Conservation (phyloP, 2,113 vertebrate genomes). For the Cyprinodon variegatus region DNA sequence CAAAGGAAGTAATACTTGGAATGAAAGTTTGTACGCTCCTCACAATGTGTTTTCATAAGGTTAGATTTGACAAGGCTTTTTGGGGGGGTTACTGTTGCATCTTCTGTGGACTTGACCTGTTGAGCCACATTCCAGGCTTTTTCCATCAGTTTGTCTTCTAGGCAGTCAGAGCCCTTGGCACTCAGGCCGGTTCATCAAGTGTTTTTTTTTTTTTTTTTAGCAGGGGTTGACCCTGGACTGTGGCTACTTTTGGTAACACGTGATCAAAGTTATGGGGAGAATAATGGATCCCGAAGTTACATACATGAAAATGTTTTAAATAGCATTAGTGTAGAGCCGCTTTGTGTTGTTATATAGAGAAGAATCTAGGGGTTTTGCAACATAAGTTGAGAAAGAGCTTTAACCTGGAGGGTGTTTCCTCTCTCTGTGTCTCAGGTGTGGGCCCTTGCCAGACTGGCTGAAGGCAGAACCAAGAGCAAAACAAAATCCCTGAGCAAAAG, state of each 20-base stretch:
- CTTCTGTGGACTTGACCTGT: background rate
- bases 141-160: background rate
- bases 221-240: background rate
- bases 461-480: slow-evolving; percentile 56
- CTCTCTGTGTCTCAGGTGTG: slow-evolving; percentile 61
- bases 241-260: background rate
- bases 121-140: background rate
- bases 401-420: slow-evolving; percentile 17
- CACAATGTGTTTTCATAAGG: no score
- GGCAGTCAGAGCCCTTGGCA: background rate
- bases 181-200: background rate
- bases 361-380: background rate
- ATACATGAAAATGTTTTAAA: background rate
- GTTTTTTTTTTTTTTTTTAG: background rate
- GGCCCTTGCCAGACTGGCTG: slow-evolving; percentile 73
- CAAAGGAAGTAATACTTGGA: background rate
- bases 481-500: slow-evolving; percentile 19
- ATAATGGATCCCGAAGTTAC: background rate
- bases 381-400: slow-evolving; percentile 12
- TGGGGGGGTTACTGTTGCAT: background rate
- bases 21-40: background rate
- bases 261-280: no score
- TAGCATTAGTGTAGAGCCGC: background rate
- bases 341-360: background rate
- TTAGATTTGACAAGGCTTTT: background rate